These are phyloP conservation scores for Drosophila pachea DNA, from an alignment of 1,140 invertebrate species.

Conservation along the genomic window DNA sequence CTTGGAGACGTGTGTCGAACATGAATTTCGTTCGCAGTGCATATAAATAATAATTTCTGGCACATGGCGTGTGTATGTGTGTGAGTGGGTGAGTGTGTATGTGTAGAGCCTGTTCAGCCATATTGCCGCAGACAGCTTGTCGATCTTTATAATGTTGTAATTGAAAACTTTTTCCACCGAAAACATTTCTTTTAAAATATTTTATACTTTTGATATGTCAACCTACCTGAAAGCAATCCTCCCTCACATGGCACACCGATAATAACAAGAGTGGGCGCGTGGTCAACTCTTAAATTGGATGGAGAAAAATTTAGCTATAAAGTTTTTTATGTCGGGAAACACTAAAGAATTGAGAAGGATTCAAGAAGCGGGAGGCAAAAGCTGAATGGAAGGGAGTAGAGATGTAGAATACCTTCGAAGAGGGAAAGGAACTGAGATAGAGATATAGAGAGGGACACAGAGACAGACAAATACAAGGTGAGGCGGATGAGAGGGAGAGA, in stretches of 20 bases:
- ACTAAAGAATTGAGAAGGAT: constrained; percentile 9
- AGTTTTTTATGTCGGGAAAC: constrained; percentile 25
- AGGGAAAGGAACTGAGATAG: not conserved
- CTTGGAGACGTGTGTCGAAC: constrained; percentile 78
- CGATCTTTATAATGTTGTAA: constrained; percentile 79
- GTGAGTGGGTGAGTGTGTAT: constrained; percentile 25
- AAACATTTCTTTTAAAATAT: constrained; percentile 75
- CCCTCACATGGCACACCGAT: constrained; percentile 4
- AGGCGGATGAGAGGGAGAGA: too few species aligned
- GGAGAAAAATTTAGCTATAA: constrained; percentile 22
- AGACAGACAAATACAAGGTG: too few species aligned
- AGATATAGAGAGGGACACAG: constrained; percentile 8
- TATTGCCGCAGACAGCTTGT: constrained; percentile 78
- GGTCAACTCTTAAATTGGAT: constrained; percentile 41
- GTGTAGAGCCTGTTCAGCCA: constrained; percentile 42
- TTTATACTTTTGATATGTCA: constrained; percentile 76
- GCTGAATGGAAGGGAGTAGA: not conserved
- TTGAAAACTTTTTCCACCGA: constrained; percentile 72
- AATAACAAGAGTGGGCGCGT: constrained; percentile 26
- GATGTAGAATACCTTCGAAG: not conserved
- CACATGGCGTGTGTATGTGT: constrained; percentile 29
- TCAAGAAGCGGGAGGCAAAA: not conserved
- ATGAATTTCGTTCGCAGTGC: constrained; percentile 72
- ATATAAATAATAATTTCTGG: constrained; percentile 78
- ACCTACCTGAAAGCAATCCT: constrained; percentile 68